These are phyloP conservation scores for Gephyroberyx darwinii DNA, from an alignment of 2,797 vertebrate genomes.

Conservation along the genomic window DNA sequence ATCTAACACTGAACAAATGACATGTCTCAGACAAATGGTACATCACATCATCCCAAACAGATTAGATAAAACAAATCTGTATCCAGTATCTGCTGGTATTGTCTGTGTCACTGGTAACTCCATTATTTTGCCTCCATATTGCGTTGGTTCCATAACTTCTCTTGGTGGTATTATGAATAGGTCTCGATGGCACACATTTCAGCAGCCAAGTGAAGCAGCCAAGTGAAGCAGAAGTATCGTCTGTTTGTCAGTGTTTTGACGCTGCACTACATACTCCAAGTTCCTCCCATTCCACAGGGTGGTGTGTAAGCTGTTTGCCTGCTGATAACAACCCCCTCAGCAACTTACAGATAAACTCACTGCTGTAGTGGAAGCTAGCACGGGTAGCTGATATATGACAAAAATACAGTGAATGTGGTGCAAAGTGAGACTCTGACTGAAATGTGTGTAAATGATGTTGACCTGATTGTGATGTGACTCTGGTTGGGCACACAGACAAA, in stretches of 20 bases:
- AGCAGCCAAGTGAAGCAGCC: not conserved
- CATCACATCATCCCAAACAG: not conserved
- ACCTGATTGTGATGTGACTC: not conserved
- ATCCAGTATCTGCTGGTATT: not conserved
- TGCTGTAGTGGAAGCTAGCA: constrained; percentile 33
- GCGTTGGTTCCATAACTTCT: not conserved
- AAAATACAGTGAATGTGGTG: constrained; percentile 12
- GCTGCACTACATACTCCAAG: constrained; percentile 29
- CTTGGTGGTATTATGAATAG: not conserved
- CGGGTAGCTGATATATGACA: constrained; percentile 29
- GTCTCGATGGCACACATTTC: not conserved
- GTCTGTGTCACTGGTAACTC: not conserved
- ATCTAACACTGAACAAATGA: constrained; percentile 5
- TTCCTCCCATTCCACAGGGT: constrained; percentile 50
- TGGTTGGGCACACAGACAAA: not conserved
- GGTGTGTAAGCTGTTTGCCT: constrained; percentile 57
- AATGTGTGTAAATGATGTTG: not conserved
- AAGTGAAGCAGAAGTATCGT: not conserved
- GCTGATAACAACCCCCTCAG: constrained; percentile 57
- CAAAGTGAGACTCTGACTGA: constrained; percentile 12
- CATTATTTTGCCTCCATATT: not conserved
- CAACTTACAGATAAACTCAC: constrained; percentile 51
- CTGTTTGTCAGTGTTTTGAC: constrained; percentile 44
- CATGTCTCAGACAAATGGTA: not conserved
- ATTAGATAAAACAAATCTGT: not conserved